Evolutionary conservation across 2,797 vertebrate genomes (phyloP).

Genomic region (Molossus molossus): DNA sequence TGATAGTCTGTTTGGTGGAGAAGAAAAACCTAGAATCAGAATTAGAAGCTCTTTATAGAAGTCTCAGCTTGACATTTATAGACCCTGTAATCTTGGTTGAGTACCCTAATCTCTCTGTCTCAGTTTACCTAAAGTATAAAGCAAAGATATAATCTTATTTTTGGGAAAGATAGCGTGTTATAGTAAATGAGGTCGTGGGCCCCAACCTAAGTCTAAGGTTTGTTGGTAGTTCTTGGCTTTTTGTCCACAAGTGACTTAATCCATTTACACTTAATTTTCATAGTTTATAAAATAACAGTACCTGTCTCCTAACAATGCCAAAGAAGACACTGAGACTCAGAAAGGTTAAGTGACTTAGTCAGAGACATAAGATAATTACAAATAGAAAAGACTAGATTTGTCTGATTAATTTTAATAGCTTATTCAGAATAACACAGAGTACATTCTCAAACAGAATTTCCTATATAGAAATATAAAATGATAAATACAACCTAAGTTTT

Average conservation of each 20-base stretch:
- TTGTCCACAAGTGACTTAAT: background rate
- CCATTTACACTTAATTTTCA: background rate
- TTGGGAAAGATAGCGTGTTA: background rate
- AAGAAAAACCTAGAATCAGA: background rate
- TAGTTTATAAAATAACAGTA: background rate
- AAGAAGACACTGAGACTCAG: background rate
- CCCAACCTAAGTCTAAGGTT: background rate
- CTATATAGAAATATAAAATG: background rate
- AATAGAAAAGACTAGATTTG: background rate
- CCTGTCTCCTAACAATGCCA: background rate
- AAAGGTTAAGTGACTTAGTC: background rate
- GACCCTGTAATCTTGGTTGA: background rate
- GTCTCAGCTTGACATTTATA: background rate
- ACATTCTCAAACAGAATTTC: slow-evolving; percentile 15
- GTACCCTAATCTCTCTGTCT: background rate
- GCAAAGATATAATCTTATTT: slow-evolving; percentile 12
- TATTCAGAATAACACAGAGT: background rate
- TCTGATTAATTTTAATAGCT: slow-evolving; percentile 1
- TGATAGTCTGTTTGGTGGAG: background rate
- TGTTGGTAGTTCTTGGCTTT: background rate
- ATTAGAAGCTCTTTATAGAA: background rate
- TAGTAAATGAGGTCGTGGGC: background rate
- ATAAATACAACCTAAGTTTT: background rate
- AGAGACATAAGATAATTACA: background rate
- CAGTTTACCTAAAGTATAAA: background rate